Evolutionary conservation across 2,113 vertebrate genomes (phyloP).

Genomic region (Bagarius yarrelli): DNA sequence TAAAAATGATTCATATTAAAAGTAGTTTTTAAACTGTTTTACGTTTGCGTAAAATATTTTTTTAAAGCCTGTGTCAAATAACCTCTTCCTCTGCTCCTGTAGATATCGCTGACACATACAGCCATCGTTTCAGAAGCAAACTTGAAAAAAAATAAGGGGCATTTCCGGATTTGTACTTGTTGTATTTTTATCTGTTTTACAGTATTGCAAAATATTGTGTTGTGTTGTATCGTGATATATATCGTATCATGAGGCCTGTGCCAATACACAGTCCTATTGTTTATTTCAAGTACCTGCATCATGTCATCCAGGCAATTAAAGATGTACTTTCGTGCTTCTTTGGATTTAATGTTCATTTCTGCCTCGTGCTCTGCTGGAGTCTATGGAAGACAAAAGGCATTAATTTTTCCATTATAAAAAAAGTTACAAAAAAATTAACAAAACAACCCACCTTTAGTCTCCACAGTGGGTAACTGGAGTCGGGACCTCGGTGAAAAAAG

Average conservation of each 20-base stretch:
- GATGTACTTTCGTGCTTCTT: constrained; percentile 97
- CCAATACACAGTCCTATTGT: not conserved
- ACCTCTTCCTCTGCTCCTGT: no score
- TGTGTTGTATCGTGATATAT: not conserved
- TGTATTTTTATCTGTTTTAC: no score
- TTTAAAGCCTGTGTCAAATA: no score
- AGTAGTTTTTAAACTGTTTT: no score
- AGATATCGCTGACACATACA: no score
- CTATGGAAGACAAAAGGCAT: constrained; percentile 58
- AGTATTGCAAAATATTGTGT: no score
- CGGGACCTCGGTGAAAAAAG: constrained; percentile 96
- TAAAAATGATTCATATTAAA: no score
- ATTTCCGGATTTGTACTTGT: no score
- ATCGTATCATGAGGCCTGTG: no score
- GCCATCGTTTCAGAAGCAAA: no score
- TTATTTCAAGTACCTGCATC: constrained; percentile 82
- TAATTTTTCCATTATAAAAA: not conserved
- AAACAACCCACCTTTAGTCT: constrained; percentile 82
- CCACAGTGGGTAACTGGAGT: constrained; percentile 94
- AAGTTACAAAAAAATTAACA: not conserved
- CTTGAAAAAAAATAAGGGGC: no score
- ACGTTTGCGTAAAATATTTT: no score
- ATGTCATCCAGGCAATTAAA: constrained; percentile 99
- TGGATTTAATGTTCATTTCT: constrained; percentile 97
- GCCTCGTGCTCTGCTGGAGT: constrained; percentile 93